phyloP scores from a whole-genome alignment of 1,140 invertebrate genomes.

The Conus ventricosus region DNA sequence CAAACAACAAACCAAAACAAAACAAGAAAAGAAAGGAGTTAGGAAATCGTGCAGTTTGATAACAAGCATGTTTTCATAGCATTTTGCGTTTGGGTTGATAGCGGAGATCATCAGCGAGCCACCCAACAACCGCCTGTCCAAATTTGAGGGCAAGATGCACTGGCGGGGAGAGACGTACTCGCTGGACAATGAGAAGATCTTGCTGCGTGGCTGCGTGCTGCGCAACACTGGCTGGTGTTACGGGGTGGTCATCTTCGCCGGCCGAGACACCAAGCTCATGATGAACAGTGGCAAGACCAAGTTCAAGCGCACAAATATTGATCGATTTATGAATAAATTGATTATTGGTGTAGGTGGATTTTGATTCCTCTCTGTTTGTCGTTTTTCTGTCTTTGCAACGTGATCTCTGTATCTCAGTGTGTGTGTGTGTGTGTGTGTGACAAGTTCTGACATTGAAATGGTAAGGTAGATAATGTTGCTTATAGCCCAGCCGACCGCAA shows the following conservation, averaged over 20 bases:
- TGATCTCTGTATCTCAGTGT: background rate
- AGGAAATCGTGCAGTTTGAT: no score
- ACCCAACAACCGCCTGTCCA: slow-evolving; percentile 98
- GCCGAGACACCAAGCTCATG: slow-evolving; percentile 98
- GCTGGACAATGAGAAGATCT: slow-evolving; percentile 94
- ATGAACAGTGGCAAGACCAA: slow-evolving; percentile 99
- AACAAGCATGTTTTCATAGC: no score
- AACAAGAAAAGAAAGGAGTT: no score
- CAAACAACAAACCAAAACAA: no score
- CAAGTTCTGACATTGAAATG: no score
- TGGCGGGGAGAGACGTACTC: slow-evolving; percentile 78
- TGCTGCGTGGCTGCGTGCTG: slow-evolving; percentile 94
- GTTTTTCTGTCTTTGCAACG: slow-evolving; percentile 76
- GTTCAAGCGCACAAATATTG: slow-evolving; percentile 99
- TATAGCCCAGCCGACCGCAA: no score
- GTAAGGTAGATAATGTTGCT: no score
- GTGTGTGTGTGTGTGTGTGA: background rate
- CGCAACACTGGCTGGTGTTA: slow-evolving; percentile 96
- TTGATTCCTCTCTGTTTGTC: background rate
- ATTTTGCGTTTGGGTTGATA: slow-evolving; percentile 42
- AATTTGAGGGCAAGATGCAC: slow-evolving; percentile 90
- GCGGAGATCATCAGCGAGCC: slow-evolving; percentile 97
- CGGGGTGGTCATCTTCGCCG: slow-evolving; percentile 97
- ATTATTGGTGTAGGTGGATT: slow-evolving; percentile 91
- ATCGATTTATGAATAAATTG: slow-evolving; percentile 97